phyloP scores from a whole-genome alignment of 2,797 vertebrate genomes.

The Schizopygopsis malacanthus region DNA sequence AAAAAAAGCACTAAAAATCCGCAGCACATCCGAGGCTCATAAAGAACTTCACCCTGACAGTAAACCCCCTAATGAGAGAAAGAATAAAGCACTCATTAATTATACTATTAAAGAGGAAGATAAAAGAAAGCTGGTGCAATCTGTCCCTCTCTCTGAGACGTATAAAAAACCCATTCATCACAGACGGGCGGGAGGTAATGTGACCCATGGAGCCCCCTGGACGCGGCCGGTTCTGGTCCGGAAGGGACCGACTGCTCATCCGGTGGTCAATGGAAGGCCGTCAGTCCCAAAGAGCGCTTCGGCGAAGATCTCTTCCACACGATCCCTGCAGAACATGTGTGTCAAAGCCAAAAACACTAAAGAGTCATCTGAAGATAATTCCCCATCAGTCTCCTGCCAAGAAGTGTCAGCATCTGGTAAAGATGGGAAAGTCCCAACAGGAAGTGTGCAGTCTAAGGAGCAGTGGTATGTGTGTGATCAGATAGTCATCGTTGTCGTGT shows the following conservation, averaged over 20 bases:
- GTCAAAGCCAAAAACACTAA: background rate
- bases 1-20: constrained; percentile 75
- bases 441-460: background rate
- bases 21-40: constrained; percentile 60
- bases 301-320: background rate
- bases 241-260: background rate
- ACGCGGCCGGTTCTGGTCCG: background rate
- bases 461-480: background rate
- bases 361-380: background rate
- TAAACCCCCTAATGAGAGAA: constrained; percentile 32
- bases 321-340: constrained; percentile 2
- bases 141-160: background rate
- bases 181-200: background rate
- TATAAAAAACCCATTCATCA: background rate
- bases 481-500: background rate
- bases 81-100: constrained; percentile 25
- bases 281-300: background rate
- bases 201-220: background rate
- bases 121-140: constrained; percentile 21
- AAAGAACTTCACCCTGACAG: constrained; percentile 46
- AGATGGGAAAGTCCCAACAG: constrained; percentile 1
- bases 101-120: background rate
- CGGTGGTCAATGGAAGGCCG: background rate
- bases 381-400: background rate
- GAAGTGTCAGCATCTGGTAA: background rate